These are phyloP conservation scores for Caenorhabditis latens DNA, from an alignment of 1,140 invertebrate species.

Conservation along the genomic window DNA sequence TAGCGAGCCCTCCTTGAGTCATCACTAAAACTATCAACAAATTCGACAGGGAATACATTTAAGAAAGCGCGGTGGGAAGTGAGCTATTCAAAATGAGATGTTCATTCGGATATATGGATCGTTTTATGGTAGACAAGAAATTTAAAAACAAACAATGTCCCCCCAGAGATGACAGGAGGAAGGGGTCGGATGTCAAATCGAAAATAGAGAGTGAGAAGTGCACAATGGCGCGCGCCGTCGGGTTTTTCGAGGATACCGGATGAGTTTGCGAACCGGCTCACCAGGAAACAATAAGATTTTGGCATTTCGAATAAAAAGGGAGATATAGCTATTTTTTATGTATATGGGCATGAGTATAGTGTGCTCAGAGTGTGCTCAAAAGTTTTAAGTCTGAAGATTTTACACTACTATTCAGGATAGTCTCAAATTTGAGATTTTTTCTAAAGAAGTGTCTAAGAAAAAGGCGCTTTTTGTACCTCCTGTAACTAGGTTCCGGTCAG, in stretches of 20 bases:
- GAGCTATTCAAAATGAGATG: conserved; percentile 41
- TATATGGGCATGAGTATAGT: too few species aligned
- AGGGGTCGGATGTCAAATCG: conserved; percentile 47
- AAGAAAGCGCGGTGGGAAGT: not conserved
- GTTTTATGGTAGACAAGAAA: conserved; percentile 54
- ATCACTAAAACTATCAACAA: not conserved
- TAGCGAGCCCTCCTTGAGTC: not conserved
- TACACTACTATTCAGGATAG: not conserved
- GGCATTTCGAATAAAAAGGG: conserved; percentile 22
- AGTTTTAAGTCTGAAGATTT: too few species aligned
- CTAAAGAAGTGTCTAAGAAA: not conserved
- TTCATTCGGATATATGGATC: conserved; percentile 14
- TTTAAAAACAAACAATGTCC: conserved; percentile 48
- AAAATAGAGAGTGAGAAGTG: conserved; percentile 35
- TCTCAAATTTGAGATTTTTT: too few species aligned
- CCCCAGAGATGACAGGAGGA: not conserved
- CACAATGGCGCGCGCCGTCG: not conserved
- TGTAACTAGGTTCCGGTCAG: too few species aligned
- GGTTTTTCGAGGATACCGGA: not conserved
- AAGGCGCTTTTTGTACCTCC: too few species aligned
- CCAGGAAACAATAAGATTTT: not conserved
- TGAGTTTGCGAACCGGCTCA: conserved; percentile 26
- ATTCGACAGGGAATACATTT: not conserved
- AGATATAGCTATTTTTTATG: too few species aligned
- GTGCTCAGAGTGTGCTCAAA: not conserved